These are phyloP conservation scores for Bujurquina vittata DNA, from an alignment of 2,113 vertebrate genomes.

Conservation along the genomic window DNA sequence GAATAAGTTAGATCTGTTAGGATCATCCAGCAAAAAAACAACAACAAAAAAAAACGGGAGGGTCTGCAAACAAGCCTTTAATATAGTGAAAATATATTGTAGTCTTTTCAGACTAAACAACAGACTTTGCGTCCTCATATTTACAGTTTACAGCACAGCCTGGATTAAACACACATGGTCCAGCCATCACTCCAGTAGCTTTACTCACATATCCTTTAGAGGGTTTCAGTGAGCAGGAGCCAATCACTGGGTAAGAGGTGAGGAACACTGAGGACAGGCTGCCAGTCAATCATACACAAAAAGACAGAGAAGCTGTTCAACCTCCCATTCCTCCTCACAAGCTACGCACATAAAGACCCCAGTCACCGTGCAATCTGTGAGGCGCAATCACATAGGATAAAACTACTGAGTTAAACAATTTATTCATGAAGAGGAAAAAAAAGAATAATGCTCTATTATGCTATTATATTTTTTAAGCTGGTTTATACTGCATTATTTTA, in stretches of 20 bases:
- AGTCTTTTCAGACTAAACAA: background rate
- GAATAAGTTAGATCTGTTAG: background rate
- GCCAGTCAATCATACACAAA: background rate
- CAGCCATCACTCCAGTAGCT: background rate
- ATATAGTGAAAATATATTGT: background rate
- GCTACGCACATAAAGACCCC: background rate
- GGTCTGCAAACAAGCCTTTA: background rate
- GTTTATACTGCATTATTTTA: background rate
- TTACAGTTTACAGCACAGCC: background rate
- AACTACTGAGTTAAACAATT: background rate
- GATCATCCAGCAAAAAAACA: background rate
- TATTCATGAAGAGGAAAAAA: background rate
- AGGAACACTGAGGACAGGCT: background rate
- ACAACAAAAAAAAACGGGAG: background rate
- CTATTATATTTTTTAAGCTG: background rate
- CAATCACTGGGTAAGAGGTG: background rate
- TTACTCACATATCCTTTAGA: background rate
- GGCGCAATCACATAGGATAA: slow-evolving; percentile 2
- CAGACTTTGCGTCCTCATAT: background rate
- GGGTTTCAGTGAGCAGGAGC: background rate
- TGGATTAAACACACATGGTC: background rate
- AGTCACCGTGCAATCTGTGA: background rate
- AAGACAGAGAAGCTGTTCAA: slow-evolving; percentile 1
- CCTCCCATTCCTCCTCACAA: background rate
- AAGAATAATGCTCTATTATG: background rate